Percentiles rank a stretch among this genome's conserved stretches.
These are phyloP conservation scores for Zoanthus sansibaricus DNA, from an alignment of 92 coral and sea anemone species.

Conservation along the genomic window DNA sequence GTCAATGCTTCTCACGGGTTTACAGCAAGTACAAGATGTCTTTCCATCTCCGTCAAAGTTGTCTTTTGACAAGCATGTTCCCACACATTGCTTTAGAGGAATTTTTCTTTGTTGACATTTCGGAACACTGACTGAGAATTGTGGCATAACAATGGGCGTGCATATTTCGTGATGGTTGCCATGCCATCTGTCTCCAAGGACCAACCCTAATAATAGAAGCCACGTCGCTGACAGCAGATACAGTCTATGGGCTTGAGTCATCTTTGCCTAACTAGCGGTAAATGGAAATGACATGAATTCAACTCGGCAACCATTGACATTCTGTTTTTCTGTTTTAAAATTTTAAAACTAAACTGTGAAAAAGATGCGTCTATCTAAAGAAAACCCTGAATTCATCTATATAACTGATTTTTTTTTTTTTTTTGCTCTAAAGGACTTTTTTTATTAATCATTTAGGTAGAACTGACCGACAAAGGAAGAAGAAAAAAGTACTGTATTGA, in stretches of 20 bases:
- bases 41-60: constrained; percentile 34
- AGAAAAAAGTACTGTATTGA: too few relatives aligned
- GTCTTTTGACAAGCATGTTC: constrained; percentile 37
- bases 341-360: too few relatives aligned
- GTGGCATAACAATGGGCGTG: background rate
- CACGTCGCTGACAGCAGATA: background rate
- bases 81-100: constrained; percentile 23
- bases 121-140: constrained; percentile 1
- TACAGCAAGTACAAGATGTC: constrained; percentile 40
- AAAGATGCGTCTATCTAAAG: too few relatives aligned
- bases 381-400: too few relatives aligned
- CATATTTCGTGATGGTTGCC: constrained; percentile 40
- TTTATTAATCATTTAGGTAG: too few relatives aligned
- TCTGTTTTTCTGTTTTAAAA: too few relatives aligned
- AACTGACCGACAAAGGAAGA: too few relatives aligned
- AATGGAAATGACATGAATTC: background rate
- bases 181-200: constrained; percentile 8
- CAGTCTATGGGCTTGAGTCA: background rate
- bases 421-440: too few relatives aligned
- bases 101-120: constrained; percentile 2
- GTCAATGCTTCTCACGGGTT: constrained; percentile 22
- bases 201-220: background rate
- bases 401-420: too few relatives aligned
- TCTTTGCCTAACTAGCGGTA: background rate
- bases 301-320: too few relatives aligned